Evolutionary conservation across 1,140 invertebrate species (phyloP).

Genomic region (fruit fly (Drosophila melanogaster)): DNA sequence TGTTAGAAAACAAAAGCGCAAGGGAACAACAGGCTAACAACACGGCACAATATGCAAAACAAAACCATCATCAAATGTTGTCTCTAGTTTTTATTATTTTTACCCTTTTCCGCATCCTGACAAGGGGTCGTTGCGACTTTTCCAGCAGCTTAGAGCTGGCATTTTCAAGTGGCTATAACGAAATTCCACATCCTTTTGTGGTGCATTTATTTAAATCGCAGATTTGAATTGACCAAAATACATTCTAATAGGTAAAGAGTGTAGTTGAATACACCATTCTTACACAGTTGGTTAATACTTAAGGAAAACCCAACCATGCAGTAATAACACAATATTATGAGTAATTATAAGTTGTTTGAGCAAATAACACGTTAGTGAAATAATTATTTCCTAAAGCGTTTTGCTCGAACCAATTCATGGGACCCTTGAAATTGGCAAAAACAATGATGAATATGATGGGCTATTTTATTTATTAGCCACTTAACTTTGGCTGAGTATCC

Average conservation of each 20-base stretch:
- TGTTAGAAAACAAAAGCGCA: conserved; percentile 81
- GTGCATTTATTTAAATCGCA: too few species aligned
- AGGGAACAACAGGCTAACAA: conserved; percentile 52
- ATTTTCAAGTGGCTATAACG: neutral
- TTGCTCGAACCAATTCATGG: neutral
- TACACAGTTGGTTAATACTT: too few species aligned
- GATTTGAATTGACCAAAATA: too few species aligned
- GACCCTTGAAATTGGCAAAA: neutral
- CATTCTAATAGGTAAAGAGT: too few species aligned
- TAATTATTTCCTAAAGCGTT: too few species aligned
- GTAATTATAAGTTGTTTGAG: too few species aligned
- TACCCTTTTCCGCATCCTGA: conserved; percentile 4
- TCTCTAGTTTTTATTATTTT: conserved; percentile 43
- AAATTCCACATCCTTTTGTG: too few species aligned
- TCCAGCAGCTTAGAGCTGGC: too few species aligned
- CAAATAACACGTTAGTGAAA: too few species aligned
- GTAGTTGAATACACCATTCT: too few species aligned
- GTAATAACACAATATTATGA: too few species aligned
- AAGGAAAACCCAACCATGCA: too few species aligned
- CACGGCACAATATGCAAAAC: conserved; percentile 72
- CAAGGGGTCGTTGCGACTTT: neutral
- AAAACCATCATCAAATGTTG: conserved; percentile 66
- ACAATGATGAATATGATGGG: neutral
- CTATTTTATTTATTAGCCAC: neutral
- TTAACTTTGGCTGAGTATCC: conserved; percentile 22